These are phyloP conservation scores for Phengaris arion DNA, from an alignment of 2,888 invertebrate genomes.

Conservation along the genomic window DNA sequence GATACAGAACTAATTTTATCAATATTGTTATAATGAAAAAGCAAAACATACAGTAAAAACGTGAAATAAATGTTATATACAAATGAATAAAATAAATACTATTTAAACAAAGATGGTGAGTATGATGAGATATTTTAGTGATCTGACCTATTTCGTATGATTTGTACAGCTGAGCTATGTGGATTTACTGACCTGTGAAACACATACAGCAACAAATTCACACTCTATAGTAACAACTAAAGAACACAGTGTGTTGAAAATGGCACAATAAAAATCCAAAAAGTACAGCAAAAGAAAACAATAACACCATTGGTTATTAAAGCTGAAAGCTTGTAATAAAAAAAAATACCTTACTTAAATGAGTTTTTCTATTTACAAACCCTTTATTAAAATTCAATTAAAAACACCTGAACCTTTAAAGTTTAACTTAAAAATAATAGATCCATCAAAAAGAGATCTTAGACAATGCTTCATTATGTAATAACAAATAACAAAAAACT, in stretches of 20 bases:
- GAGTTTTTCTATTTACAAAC: neutral
- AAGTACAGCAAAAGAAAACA: neutral
- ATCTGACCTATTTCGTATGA: conserved; percentile 9
- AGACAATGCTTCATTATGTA: neutral
- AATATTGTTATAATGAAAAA: neutral
- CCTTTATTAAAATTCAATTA: neutral
- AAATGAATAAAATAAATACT: neutral
- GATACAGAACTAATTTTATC: neutral
- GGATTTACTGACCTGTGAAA: conserved; percentile 19
- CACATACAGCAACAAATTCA: neutral
- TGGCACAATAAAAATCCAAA: neutral
- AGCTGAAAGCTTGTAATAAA: neutral
- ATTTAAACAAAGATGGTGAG: neutral
- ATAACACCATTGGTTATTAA: neutral
- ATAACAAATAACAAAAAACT: conserved; percentile 40
- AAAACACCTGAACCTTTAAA: neutral
- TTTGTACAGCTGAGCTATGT: conserved; percentile 7
- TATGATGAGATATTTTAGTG: conserved; percentile 7
- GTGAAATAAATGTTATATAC: conserved; percentile 7
- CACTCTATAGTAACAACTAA: neutral
- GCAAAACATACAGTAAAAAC: neutral
- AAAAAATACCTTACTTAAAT: neutral
- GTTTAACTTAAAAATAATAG: neutral
- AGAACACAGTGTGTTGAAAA: neutral
- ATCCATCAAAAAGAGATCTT: no score